These are phyloP conservation scores for Leptopilina clavipes DNA, from an alignment of 1,140 invertebrate genomes.

Conservation along the genomic window DNA sequence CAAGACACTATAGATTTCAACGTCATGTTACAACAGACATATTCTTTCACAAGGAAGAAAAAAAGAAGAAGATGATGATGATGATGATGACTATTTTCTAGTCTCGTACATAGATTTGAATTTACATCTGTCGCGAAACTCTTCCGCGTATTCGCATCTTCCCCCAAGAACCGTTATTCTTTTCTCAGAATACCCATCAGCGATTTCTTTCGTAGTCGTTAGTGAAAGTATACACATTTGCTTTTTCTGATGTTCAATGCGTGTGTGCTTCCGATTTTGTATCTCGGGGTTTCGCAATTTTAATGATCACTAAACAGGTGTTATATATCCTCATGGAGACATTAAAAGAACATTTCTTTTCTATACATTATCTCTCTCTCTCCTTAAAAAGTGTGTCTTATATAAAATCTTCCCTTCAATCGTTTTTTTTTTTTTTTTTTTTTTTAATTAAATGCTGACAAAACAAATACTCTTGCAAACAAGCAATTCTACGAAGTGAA, in stretches of 20 bases:
- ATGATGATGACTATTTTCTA: too few species aligned
- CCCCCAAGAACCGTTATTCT: constrained; percentile 46
- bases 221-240: constrained; percentile 56
- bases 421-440: background rate
- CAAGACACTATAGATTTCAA: background rate
- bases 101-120: constrained; percentile 15
- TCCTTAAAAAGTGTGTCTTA: background rate
- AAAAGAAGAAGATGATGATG: background rate
- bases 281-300: background rate
- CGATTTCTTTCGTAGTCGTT: constrained; percentile 53
- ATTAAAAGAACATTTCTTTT: background rate
- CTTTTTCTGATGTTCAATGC: constrained; percentile 38
- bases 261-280: constrained; percentile 44
- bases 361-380: too few species aligned
- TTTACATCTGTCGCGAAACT: constrained; percentile 12
- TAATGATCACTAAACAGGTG: constrained; percentile 30
- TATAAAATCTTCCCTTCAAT: background rate
- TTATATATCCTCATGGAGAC: background rate
- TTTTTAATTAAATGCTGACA: background rate
- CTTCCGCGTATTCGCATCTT: constrained; percentile 6
- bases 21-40: background rate
- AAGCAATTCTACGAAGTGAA: constrained; percentile 6
- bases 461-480: background rate
- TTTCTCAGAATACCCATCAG: constrained; percentile 41
- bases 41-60: background rate